These are phyloP conservation scores for Lytechinus pictus DNA, from an alignment of 35 echinoderm and acorn worm species.

Conservation along the genomic window DNA sequence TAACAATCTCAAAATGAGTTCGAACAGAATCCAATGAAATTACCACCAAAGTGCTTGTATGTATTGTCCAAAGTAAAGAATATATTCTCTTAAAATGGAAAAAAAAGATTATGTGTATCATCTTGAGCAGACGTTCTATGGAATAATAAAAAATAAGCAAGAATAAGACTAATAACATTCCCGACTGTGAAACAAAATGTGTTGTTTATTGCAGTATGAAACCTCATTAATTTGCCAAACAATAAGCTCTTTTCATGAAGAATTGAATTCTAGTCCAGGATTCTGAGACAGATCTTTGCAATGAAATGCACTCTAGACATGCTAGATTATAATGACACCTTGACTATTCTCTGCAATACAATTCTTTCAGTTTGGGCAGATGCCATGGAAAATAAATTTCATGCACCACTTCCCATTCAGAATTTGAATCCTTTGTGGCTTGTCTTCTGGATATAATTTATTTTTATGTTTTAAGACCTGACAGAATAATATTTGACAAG, in stretches of 20 bases:
- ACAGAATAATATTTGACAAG: not conserved
- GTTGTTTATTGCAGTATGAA: too few species aligned
- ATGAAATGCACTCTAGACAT: not conserved
- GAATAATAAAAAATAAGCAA: too few species aligned
- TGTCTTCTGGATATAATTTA: not conserved
- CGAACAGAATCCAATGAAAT: too few species aligned
- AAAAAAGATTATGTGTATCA: too few species aligned
- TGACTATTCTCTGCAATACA: not conserved
- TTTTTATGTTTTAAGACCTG: not conserved
- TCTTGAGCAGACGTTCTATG: too few species aligned
- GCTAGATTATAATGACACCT: not conserved
- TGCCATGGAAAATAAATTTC: not conserved
- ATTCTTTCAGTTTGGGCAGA: not conserved
- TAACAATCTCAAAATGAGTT: too few species aligned
- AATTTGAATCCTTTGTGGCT: not conserved
- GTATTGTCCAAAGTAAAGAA: too few species aligned
- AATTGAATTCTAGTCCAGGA: not conserved
- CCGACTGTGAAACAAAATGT: too few species aligned
- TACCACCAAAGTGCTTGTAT: too few species aligned
- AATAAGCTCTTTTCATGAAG: not conserved
- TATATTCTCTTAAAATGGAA: too few species aligned
- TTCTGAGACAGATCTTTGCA: not conserved
- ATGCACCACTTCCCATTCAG: not conserved
- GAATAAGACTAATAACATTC: too few species aligned
- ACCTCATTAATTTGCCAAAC: not conserved